Evolutionary conservation across 2,797 vertebrate genomes (phyloP).

Genomic region (Peromyscus attwateri): DNA sequence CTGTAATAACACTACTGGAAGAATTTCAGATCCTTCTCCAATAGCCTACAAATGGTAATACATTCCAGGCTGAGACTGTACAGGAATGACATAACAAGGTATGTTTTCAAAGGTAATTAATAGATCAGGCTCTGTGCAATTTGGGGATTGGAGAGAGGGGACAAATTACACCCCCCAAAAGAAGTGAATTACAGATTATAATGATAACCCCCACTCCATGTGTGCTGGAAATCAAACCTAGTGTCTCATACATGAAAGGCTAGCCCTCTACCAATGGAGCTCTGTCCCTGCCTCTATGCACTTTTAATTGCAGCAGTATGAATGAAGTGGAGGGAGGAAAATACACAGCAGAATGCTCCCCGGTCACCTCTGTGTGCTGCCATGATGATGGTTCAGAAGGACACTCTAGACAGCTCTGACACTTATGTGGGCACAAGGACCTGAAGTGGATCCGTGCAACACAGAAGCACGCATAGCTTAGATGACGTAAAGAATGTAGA

Average conservation of each 20-base stretch:
- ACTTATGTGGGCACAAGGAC: constrained; percentile 31
- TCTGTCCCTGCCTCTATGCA: neutral
- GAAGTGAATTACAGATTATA: neutral
- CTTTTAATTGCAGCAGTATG: neutral
- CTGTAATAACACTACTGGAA: neutral
- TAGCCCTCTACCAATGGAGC: neutral
- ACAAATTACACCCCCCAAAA: no score
- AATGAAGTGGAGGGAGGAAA: neutral
- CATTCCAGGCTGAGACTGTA: neutral
- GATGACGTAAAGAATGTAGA: neutral
- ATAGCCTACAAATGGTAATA: neutral
- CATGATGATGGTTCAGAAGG: neutral
- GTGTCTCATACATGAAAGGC: no score
- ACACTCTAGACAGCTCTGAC: constrained; percentile 55
- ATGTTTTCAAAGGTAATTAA: constrained; percentile 55
- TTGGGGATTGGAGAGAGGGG: neutral
- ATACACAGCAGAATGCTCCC: neutral
- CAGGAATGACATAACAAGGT: neutral
- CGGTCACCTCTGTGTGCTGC: constrained; percentile 27
- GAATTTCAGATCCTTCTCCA: constrained; percentile 24
- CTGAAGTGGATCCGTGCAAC: constrained; percentile 55
- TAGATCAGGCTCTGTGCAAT: neutral
- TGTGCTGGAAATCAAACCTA: neutral
- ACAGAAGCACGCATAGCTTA: neutral
- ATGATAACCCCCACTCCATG: neutral